phyloP scores from a whole-genome alignment of 2,797 vertebrate species.

The Bradypodion pumilum region DNA sequence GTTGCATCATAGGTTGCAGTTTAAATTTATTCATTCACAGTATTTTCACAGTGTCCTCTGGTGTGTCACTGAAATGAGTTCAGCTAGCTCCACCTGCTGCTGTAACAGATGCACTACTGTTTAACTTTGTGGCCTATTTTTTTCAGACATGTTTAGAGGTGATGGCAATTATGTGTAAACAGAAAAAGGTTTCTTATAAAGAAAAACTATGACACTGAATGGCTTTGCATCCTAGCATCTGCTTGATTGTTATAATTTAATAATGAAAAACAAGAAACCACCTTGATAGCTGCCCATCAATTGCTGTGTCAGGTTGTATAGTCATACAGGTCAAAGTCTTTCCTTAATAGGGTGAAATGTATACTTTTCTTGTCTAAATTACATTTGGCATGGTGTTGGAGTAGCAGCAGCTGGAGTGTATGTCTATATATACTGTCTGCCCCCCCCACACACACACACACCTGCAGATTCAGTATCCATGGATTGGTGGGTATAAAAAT shows the following conservation, averaged over 20 bases:
- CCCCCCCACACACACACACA: too few species aligned
- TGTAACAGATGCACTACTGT: neutral
- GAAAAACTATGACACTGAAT: neutral
- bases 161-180: neutral
- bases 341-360: neutral
- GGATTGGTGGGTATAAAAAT: too few species aligned
- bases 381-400: too few species aligned
- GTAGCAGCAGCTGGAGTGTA: too few species aligned
- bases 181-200: neutral
- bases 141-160: neutral
- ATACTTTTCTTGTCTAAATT: neutral
- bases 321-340: too few species aligned
- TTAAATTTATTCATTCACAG: neutral
- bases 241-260: too few species aligned
- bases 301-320: too few species aligned
- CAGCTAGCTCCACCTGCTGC: constrained; percentile 7
- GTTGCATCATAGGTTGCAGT: neutral
- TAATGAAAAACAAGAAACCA: neutral
- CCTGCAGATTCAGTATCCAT: too few species aligned
- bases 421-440: too few species aligned
- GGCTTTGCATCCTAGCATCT: neutral
- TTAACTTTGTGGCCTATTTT: neutral
- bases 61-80: neutral
- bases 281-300: neutral
- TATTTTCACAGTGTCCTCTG: neutral